Conservation (phyloP, 1,140 invertebrate genomes). For the Lamellibrachia luymesi region DNA sequence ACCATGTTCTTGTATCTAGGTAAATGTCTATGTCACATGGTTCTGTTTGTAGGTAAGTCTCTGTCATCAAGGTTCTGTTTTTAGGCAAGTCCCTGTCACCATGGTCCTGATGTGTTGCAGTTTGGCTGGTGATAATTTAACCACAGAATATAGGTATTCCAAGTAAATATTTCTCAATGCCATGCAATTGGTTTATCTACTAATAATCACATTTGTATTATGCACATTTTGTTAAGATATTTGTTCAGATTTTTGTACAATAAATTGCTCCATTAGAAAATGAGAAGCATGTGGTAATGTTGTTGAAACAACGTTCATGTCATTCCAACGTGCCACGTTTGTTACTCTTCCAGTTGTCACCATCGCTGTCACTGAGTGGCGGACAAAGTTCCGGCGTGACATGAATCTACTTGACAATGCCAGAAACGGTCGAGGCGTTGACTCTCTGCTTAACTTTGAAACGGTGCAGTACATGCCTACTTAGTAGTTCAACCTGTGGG, state of each 20-base stretch:
- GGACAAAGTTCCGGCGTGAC: conserved; percentile 86
- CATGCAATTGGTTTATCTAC: background rate
- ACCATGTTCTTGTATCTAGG: background rate
- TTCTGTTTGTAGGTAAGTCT: no score
- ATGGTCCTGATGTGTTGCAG: background rate
- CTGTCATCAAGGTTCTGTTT: no score
- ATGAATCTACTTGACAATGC: conserved; percentile 94
- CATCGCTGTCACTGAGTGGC: conserved; percentile 89
- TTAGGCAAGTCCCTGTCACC: background rate
- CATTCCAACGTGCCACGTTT: background rate
- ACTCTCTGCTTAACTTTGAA: conserved; percentile 96
- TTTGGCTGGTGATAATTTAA: background rate
- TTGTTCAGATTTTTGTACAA: background rate
- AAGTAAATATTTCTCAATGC: no score
- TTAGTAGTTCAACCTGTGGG: background rate
- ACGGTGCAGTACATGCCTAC: conserved; percentile 63
- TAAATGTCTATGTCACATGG: no score
- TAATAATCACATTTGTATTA: background rate
- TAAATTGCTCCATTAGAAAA: background rate
- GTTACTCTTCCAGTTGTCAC: conserved; percentile 60
- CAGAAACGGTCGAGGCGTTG: conserved; percentile 82
- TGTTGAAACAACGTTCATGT: background rate
- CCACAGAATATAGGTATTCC: no score
- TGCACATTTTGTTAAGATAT: background rate
- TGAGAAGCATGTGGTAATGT: background rate